Evolutionary conservation across 2,113 vertebrate species (phyloP).

Genomic region (Lethenteron reissneri): DNA sequence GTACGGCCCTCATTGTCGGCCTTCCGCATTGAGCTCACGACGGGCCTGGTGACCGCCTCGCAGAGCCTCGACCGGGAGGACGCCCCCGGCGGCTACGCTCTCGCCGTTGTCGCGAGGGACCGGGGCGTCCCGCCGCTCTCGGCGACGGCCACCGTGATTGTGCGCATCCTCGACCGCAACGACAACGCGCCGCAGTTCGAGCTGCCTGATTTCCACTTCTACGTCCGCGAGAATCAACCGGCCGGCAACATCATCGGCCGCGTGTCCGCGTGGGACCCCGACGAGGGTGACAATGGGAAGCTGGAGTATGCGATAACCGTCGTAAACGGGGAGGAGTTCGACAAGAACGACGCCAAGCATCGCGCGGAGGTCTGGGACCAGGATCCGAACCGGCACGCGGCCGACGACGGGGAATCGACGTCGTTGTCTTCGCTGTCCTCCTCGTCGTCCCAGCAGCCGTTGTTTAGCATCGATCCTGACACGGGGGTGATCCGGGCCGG

Average conservation of each 20-base stretch:
- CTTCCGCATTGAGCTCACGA: slow-evolving; percentile 92
- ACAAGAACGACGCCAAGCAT: no score
- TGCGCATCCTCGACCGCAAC: slow-evolving; percentile 85
- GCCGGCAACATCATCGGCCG: slow-evolving; percentile 94
- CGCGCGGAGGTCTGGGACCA: slow-evolving; percentile 57
- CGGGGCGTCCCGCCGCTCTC: slow-evolving; percentile 86
- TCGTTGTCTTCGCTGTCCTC: neutral
- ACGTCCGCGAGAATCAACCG: slow-evolving; percentile 91
- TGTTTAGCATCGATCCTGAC: slow-evolving; percentile 78
- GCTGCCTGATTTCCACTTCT: slow-evolving; percentile 97
- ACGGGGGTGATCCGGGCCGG: slow-evolving; percentile 96
- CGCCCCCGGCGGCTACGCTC: slow-evolving; percentile 82
- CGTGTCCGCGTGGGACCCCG: slow-evolving; percentile 86
- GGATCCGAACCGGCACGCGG: slow-evolving; percentile 38
- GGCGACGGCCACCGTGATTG: slow-evolving; percentile 83
- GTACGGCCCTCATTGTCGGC: slow-evolving; percentile 18
- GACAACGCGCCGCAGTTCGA: slow-evolving; percentile 97
- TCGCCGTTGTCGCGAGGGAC: slow-evolving; percentile 85
- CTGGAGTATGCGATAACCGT: slow-evolving; percentile 85
- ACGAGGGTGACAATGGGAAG: slow-evolving; percentile 77
- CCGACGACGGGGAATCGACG: no score
- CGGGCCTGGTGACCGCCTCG: slow-evolving; percentile 80
- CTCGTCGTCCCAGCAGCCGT: slow-evolving; percentile 83
- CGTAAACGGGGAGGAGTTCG: neutral
- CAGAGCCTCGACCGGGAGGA: slow-evolving; percentile 91